Percentiles rank a stretch among this genome's conserved stretches.
Evolutionary conservation across 2,888 invertebrate genomes (phyloP).

Genomic region (Sminthurinus aureus): DNA sequence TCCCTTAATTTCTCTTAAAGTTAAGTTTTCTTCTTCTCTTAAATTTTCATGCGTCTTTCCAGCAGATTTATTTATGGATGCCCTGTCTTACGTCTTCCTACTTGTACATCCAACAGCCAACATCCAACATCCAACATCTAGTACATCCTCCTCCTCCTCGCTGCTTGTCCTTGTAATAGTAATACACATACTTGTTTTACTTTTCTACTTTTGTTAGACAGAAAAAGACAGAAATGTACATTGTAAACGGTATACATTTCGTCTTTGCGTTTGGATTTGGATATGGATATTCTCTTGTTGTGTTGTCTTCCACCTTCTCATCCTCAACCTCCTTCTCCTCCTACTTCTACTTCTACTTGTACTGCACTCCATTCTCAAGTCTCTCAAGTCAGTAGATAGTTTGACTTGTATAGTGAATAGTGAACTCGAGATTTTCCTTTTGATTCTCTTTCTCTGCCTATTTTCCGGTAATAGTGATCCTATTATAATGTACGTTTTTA

Average conservation of each 20-base stretch:
- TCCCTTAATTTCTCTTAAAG: constrained; percentile 58
- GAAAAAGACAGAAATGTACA: background rate
- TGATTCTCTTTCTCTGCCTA: background rate
- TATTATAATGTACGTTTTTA: background rate
- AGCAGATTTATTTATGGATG: constrained; percentile 55
- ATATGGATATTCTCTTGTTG: background rate
- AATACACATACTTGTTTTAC: no score
- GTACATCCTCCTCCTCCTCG: constrained; percentile 16
- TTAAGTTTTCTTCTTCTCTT: constrained; percentile 57
- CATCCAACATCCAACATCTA: background rate
- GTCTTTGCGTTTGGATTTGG: no score
- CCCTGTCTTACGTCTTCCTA: constrained; percentile 40
- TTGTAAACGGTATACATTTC: no score
- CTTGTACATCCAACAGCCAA: background rate
- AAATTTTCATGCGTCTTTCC: constrained; percentile 56
- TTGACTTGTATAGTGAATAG: no score
- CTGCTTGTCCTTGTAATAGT: background rate
- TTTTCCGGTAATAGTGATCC: background rate
- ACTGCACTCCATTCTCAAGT: background rate
- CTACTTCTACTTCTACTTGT: background rate
- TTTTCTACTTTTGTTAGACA: background rate
- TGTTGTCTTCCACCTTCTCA: background rate
- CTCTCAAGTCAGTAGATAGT: no score
- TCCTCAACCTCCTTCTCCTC: background rate
- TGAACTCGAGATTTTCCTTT: background rate